phyloP scores from a whole-genome alignment of 2,888 invertebrate species.

The Liodrosophila aerea region DNA sequence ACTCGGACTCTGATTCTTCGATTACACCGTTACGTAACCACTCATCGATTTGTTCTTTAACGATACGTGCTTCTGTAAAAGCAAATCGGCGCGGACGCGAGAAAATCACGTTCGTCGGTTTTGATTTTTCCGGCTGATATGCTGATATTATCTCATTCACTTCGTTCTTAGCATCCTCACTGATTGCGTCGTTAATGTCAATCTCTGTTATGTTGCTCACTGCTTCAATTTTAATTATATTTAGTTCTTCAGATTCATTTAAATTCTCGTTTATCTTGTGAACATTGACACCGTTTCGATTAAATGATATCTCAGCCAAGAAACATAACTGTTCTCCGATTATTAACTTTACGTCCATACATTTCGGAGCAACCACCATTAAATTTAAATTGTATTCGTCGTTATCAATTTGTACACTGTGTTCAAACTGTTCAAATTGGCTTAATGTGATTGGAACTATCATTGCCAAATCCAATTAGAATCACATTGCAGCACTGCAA shows the following conservation, averaged over 20 bases:
- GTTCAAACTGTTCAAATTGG: conserved; percentile 1
- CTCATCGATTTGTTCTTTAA: too few species aligned
- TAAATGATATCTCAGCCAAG: too few species aligned
- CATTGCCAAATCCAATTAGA: background rate
- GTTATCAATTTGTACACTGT: background rate
- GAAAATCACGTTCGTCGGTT: background rate
- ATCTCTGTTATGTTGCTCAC: too few species aligned
- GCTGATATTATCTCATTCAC: background rate
- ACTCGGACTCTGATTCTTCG: conserved; percentile 3
- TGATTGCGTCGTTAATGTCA: too few species aligned
- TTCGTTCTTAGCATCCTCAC: too few species aligned
- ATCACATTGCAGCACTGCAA: background rate
- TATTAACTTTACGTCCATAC: background rate
- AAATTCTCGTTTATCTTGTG: too few species aligned
- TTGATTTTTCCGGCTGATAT: background rate
- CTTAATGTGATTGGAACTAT: background rate
- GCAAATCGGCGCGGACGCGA: conserved; percentile 1
- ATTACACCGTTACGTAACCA: too few species aligned
- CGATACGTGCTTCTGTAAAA: background rate
- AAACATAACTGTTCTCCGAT: too few species aligned
- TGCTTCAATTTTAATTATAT: too few species aligned
- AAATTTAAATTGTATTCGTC: background rate
- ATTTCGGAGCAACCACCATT: background rate
- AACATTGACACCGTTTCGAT: too few species aligned
- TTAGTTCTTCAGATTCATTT: too few species aligned